Evolutionary conservation across 1,140 invertebrate genomes (phyloP), one percentile per base, ranked within the genome.

Genomic region (Euwallacea similis): DNA sequence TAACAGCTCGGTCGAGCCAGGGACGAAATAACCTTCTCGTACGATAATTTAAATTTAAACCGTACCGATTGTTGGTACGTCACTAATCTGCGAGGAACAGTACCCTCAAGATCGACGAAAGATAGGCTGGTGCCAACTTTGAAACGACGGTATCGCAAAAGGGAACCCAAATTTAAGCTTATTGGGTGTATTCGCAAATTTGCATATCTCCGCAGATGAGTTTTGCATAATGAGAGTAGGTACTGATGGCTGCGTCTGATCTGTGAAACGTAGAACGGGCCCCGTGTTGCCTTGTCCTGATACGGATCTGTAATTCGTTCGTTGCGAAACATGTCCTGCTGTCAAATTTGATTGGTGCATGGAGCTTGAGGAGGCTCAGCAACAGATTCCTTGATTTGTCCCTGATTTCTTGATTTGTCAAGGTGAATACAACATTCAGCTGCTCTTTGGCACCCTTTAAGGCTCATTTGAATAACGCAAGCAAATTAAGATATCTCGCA

Each of bases 211-310:
- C 41, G 58, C 66, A 54, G 66, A 69, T 69, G 66, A 69, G 50
- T 69, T 69, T 69, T 69, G 47, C 58, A 69, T 61, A 69, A 69
- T 69, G 58, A 61, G 66, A 69, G 66, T 61, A 69, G 66, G 66
- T 69, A 69, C 66, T 69, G 66, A 69, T 69, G 66, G 66, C 58
- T 55, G n/a, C 59, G 58, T 41, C 66, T 69, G 66, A 69, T 69
- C 44, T 69, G 65, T 67, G 41, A 41, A 66, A 54, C 46, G 63
- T 55, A 62, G 53, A 66, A 54, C 46, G 63, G 47, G 63, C 47
- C 50, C 47, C 10, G 43, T 47, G 61, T 50, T 33, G 21, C 8
- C 13, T 43, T 63, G 42, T 53, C n/a, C 47, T 13, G 63, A 66
- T 66, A 66, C 9, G 7, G 13, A 66, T 66, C 63, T 66, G 9